A percentile compares a stretch with the other conserved stretches of the same genome.
Evolutionary conservation across 2,797 vertebrate genomes (phyloP).

Genomic region (Myotis myotis): DNA sequence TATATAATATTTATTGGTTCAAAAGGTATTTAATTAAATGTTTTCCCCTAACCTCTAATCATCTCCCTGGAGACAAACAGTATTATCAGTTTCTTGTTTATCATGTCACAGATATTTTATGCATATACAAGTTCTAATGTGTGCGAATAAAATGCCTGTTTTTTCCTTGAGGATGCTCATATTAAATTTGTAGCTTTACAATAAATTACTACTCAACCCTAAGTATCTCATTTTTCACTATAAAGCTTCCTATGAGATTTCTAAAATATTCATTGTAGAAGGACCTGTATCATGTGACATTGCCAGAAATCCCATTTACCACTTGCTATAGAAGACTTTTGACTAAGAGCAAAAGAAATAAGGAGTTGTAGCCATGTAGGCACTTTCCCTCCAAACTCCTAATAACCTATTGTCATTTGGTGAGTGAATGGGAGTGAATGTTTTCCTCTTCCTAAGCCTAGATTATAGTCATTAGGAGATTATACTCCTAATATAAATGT

Average conservation of each 20-base stretch:
- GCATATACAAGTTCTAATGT: neutral
- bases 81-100: neutral
- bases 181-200: slow-evolving; percentile 25
- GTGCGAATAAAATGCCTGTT: neutral
- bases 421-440: neutral
- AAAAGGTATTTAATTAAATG: neutral
- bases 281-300: neutral
- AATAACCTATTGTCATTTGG: neutral
- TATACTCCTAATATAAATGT: neutral
- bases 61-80: neutral
- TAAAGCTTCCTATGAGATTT: neutral
- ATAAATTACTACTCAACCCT: neutral
- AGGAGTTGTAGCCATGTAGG: neutral
- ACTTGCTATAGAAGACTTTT: neutral
- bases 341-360: slow-evolving; percentile 5
- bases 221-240: neutral
- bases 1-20: neutral
- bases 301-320: neutral
- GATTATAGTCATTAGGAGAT: neutral
- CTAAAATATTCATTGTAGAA: neutral
- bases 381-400: neutral
- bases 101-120: neutral
- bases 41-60: neutral
- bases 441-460: neutral
- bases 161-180: neutral